Conservation (phyloP, 2,888 invertebrate genomes). For the Nesidiocoris tenuis region DNA sequence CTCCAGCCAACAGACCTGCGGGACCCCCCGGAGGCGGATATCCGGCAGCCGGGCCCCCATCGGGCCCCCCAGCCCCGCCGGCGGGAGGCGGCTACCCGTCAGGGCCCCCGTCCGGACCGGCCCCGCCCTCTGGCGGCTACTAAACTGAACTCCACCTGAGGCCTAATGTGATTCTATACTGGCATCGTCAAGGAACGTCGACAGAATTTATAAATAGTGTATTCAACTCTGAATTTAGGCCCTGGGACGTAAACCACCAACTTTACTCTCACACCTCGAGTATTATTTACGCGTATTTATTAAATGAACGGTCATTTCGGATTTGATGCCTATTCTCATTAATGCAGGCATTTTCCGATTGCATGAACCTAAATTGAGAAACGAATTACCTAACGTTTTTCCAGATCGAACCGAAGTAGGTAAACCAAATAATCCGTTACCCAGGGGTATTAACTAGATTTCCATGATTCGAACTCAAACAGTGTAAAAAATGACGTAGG, state of each 20-base stretch:
- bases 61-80: background rate
- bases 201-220: no score
- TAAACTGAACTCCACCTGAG: background rate
- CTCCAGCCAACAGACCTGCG: constrained; percentile 46
- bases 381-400: background rate
- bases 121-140: constrained; percentile 2
- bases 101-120: constrained; percentile 12
- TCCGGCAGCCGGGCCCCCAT: background rate
- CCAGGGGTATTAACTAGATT: background rate
- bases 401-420: background rate
- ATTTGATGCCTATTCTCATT: background rate
- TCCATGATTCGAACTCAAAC: background rate
- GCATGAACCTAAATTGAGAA: background rate
- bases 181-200: no score
- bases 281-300: background rate
- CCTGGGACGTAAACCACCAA: background rate
- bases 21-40: constrained; percentile 35
- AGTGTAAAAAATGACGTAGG: no score
- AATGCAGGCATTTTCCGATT: no score
- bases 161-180: no score
- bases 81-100: background rate
- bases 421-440: background rate
- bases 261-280: background rate
- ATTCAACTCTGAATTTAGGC: no score
- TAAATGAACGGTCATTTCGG: background rate